Percentiles rank a stretch among this genome's conserved stretches.
These are phyloP conservation scores for Nymphalis polychloros DNA, from an alignment of 2,888 invertebrate species.

Conservation along the genomic window DNA sequence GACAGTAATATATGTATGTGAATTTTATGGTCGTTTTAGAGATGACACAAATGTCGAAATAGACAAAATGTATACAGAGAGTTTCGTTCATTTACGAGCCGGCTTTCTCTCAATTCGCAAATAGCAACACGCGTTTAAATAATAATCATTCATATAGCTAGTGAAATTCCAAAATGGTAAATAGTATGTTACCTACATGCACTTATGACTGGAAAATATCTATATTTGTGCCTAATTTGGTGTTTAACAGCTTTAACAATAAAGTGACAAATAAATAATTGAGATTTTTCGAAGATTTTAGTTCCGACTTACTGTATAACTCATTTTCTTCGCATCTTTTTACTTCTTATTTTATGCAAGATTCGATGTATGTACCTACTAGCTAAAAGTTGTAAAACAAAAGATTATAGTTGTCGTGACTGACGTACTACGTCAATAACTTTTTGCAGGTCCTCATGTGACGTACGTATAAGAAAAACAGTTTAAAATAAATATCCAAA, in stretches of 20 bases:
- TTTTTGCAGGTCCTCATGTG: neutral
- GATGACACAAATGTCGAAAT: constrained; percentile 14
- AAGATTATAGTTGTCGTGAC: neutral
- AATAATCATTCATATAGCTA: constrained; percentile 1
- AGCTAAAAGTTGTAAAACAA: neutral
- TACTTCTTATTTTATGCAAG: no score
- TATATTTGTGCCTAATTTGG: no score
- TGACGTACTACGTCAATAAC: neutral
- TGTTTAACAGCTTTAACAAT: no score
- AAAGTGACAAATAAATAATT: no score
- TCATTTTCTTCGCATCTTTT: no score
- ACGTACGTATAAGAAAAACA: no score
- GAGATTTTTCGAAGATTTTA: no score
- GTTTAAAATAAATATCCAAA: no score
- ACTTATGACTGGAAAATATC: no score
- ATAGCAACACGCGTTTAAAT: constrained; percentile 39
- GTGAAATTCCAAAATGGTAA: neutral
- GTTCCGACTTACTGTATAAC: no score
- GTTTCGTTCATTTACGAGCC: constrained; percentile 42
- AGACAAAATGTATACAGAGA: constrained; percentile 28
- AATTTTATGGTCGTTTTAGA: constrained; percentile 20
- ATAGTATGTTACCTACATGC: neutral
- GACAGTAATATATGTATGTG: constrained; percentile 8
- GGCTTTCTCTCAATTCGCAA: constrained; percentile 46
- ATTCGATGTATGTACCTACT: no score